A percentile compares a stretch with the other conserved stretches of the same genome.
These are phyloP conservation scores for Odocoileus virginianus DNA, from an alignment of 2,113 vertebrate species.

Conservation along the genomic window DNA sequence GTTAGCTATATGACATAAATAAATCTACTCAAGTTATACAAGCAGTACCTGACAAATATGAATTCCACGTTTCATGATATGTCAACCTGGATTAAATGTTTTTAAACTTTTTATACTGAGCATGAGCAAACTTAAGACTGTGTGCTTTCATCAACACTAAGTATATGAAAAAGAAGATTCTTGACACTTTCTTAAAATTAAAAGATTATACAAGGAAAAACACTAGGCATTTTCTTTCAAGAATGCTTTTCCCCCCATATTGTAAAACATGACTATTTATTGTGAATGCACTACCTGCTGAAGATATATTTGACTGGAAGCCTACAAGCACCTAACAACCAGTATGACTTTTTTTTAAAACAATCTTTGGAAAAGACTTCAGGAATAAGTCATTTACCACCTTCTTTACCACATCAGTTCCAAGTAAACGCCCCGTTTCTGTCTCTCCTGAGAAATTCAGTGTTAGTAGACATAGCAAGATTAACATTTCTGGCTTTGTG, in stretches of 20 bases:
- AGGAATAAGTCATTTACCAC: not conserved
- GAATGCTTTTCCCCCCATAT: not conserved
- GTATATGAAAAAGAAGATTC: not conserved
- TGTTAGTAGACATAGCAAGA: not conserved
- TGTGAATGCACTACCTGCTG: not conserved
- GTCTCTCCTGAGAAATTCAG: not conserved
- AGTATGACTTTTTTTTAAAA: not conserved
- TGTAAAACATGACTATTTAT: not conserved
- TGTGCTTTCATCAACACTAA: not conserved
- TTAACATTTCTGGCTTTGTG: not conserved
- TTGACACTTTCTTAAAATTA: not conserved
- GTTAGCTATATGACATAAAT: not conserved
- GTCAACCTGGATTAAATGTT: not conserved
- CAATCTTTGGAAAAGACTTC: not conserved
- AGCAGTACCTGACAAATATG: not conserved
- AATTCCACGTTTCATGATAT: not conserved
- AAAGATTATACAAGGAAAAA: conserved; percentile 10
- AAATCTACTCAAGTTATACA: not conserved
- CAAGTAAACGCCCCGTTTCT: not conserved
- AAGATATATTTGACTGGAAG: not conserved
- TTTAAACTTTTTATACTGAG: not conserved
- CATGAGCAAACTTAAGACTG: not conserved
- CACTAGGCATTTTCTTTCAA: not conserved
- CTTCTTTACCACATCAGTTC: not conserved
- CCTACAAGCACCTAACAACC: not conserved